phyloP scores from a whole-genome alignment of 1,140 invertebrate genomes.

The Philotrypesis tridentata region DNA sequence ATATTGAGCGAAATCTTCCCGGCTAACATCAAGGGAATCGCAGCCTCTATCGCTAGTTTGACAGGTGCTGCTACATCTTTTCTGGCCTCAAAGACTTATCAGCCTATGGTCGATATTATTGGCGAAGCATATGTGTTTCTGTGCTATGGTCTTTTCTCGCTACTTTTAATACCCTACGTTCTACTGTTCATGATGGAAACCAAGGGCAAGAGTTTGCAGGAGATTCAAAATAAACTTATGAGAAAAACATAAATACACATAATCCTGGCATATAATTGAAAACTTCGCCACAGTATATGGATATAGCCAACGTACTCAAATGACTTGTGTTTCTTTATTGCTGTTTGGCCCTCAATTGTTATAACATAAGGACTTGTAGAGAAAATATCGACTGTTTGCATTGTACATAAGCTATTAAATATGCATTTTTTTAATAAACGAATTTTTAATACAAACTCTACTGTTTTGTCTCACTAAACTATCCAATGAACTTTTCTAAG shows the following conservation, averaged over 20 bases:
- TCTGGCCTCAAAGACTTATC: slow-evolving; percentile 82
- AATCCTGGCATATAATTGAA: too few species aligned
- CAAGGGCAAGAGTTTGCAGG: slow-evolving; percentile 82
- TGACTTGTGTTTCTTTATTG: too few species aligned
- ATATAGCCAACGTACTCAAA: too few species aligned
- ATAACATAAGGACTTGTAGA: neutral
- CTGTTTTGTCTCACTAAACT: neutral
- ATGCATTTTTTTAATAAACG: neutral
- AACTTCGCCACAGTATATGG: too few species aligned
- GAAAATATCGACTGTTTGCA: too few species aligned
- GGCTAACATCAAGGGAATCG: slow-evolving; percentile 78
- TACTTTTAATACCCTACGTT: slow-evolving; percentile 78
- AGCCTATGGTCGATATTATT: slow-evolving; percentile 76
- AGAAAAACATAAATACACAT: neutral
- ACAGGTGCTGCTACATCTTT: slow-evolving; percentile 82
- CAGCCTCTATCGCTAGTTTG: slow-evolving; percentile 80
- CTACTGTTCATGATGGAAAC: slow-evolving; percentile 83
- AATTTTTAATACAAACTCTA: neutral
- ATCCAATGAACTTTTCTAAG: too few species aligned
- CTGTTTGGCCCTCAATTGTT: too few species aligned
- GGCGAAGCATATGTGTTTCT: slow-evolving; percentile 60
- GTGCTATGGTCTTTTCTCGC: slow-evolving; percentile 64
- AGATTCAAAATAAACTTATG: slow-evolving; percentile 56
- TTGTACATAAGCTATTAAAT: too few species aligned
- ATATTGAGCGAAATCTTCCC: slow-evolving; percentile 84